Percentiles rank a stretch among this genome's conserved stretches.
Evolutionary conservation across 2,113 vertebrate genomes (phyloP).

Genomic region (Actenoides hombroni): DNA sequence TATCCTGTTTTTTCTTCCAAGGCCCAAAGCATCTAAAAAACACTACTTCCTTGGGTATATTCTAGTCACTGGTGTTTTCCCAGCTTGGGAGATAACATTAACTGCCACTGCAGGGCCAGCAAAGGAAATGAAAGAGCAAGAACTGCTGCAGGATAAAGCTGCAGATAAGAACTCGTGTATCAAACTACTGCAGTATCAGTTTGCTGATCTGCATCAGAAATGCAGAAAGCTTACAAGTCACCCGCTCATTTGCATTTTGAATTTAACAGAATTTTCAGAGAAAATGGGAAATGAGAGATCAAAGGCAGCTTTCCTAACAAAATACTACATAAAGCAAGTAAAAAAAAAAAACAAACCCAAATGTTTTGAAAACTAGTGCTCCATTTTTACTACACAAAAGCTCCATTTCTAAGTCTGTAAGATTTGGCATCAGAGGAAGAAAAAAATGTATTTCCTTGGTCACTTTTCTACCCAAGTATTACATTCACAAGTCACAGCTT

Average conservation of each 20-base stretch:
- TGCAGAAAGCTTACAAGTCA: not conserved
- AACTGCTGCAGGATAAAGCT: not conserved
- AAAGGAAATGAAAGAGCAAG: slow-evolving; percentile 39
- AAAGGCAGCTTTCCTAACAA: not conserved
- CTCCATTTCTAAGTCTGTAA: not conserved
- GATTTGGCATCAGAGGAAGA: not conserved
- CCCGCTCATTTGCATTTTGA: not conserved
- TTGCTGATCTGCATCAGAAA: not conserved
- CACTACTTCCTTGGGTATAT: not conserved
- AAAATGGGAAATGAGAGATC: slow-evolving; percentile 2
- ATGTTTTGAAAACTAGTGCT: not conserved
- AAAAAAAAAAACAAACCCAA: not conserved
- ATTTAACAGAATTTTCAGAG: slow-evolving; percentile 5
- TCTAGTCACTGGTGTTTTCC: not conserved
- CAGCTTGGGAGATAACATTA: not conserved
- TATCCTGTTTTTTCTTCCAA: not conserved
- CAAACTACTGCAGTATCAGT: not conserved
- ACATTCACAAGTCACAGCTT: not conserved
- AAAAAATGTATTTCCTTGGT: not conserved
- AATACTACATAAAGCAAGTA: not conserved
- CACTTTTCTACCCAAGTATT: not conserved
- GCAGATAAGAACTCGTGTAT: not conserved
- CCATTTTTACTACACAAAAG: not conserved
- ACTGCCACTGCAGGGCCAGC: not conserved
- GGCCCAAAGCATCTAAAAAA: not conserved